phyloP scores from a whole-genome alignment of 2,888 invertebrate genomes.

The Ochropleura leucogaster region DNA sequence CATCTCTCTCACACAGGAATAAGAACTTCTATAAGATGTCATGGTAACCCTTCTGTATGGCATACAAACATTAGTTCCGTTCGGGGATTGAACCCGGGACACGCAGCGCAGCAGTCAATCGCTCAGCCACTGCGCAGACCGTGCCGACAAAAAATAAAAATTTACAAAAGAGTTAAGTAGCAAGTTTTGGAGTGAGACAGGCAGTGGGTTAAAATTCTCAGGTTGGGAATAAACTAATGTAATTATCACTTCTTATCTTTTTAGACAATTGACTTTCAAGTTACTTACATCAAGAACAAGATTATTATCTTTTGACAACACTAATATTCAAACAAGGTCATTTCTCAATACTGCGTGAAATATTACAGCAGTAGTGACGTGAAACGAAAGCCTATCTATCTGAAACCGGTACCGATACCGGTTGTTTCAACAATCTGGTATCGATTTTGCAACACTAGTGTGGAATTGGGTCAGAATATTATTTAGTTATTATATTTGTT shows the following conservation, averaged over 20 bases:
- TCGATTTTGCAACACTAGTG: slow-evolving; percentile 62
- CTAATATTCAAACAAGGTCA: slow-evolving; percentile 62
- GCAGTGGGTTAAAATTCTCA: neutral
- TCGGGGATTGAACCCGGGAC: neutral
- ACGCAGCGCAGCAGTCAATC: too few species aligned
- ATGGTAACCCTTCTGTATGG: too few species aligned
- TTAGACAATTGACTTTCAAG: slow-evolving; percentile 31
- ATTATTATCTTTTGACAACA: slow-evolving; percentile 60
- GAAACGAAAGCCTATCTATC: slow-evolving; percentile 66
- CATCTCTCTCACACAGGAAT: too few species aligned
- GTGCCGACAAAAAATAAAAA: too few species aligned
- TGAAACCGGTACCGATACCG: slow-evolving; percentile 58
- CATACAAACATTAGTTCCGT: too few species aligned
- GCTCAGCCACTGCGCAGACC: too few species aligned
- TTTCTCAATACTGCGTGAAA: slow-evolving; percentile 50
- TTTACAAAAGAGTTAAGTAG: neutral
- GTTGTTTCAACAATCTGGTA: slow-evolving; percentile 63
- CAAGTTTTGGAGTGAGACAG: neutral
- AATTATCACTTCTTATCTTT: slow-evolving; percentile 8
- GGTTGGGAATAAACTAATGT: slow-evolving; percentile 12
- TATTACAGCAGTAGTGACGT: slow-evolving; percentile 54
- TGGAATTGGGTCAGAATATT: slow-evolving; percentile 55
- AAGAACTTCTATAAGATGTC: too few species aligned
- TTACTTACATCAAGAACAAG: slow-evolving; percentile 23
- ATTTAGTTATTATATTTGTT: slow-evolving; percentile 43